Evolutionary conservation across 2,888 invertebrate species (phyloP).

Genomic region (Girardia tigrina): DNA sequence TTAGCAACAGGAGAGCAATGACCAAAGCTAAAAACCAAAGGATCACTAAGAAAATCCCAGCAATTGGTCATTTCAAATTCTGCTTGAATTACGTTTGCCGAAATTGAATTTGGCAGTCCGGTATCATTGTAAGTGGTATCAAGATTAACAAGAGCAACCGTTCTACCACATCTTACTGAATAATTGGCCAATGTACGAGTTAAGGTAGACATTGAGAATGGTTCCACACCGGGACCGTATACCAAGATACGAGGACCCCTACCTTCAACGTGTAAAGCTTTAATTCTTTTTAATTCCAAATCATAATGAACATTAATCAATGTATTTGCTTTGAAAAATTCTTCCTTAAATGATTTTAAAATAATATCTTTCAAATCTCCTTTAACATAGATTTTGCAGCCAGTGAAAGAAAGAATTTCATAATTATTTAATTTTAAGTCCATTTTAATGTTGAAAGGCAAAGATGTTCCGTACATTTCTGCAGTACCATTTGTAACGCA

Average conservation of each 20-base stretch:
- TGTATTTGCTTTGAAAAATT: background rate
- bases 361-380: background rate
- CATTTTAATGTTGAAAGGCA: background rate
- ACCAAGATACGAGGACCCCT: background rate
- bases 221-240: background rate
- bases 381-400: background rate
- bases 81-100: background rate
- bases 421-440: background rate
- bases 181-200: background rate
- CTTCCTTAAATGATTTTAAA: background rate
- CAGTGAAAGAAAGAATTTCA: conserved; percentile 3
- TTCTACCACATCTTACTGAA: background rate
- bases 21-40: background rate
- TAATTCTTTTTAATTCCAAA: background rate
- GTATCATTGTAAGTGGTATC: background rate
- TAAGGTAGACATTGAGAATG: background rate
- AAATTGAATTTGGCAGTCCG: background rate
- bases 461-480: background rate
- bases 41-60: background rate
- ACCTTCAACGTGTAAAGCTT: background rate
- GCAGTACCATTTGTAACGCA: background rate
- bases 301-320: background rate
- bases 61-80: background rate
- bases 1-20: conserved; percentile 7
- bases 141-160: conserved; percentile 5